Conservation (phyloP, 2,113 vertebrate genomes). For the cat (Felis catus) region F.catus_Fca126_mat1.0 CM031415.1:69966001-69966500, state of each 20-base stretch:
- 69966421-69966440: background rate
- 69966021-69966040: conserved; percentile 67
- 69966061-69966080: conserved; percentile 62
- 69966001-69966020: background rate
- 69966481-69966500: background rate
- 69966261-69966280: background rate
- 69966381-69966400: background rate
- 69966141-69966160: conserved; percentile 50
- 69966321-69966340: background rate
- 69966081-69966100: conserved; percentile 68
- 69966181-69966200: background rate
- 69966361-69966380: background rate
- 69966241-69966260: background rate
- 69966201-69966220: background rate
- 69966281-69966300: background rate
- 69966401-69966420: background rate
- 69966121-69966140: conserved; percentile 54
- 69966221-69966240: conserved; percentile 9
- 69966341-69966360: background rate
- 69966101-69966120: background rate
- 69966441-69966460: background rate
- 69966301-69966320: background rate
- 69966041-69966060: conserved; percentile 65
- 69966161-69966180: background rate
- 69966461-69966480: background rate